phyloP scores from a whole-genome alignment of 1,140 invertebrate genomes.

The Lethocerus indicus region DNA sequence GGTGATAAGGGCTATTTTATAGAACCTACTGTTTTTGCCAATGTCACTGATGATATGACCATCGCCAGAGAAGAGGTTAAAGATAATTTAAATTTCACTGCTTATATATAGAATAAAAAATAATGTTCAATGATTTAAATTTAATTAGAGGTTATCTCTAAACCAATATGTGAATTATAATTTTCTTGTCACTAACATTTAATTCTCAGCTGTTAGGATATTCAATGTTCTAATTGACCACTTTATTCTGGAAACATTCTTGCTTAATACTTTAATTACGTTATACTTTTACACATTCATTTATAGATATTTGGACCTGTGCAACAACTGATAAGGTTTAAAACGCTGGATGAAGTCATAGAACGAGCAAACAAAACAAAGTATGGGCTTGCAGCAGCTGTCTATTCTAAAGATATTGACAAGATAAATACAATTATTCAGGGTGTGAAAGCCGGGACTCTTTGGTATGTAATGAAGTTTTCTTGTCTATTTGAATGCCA shows the following conservation, averaged over 20 bases:
- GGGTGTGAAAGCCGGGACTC: slow-evolving; percentile 73
- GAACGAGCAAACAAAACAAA: slow-evolving; percentile 77
- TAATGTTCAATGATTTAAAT: neutral
- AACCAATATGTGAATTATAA: neutral
- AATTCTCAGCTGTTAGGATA: neutral
- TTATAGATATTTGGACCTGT: slow-evolving; percentile 92
- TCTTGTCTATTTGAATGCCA: neutral
- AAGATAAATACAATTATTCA: slow-evolving; percentile 59
- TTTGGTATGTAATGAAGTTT: slow-evolving; percentile 43
- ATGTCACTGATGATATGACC: slow-evolving; percentile 83
- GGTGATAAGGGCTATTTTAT: slow-evolving; percentile 78
- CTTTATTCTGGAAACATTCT: no score
- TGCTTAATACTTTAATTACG: no score
- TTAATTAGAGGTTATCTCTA: neutral
- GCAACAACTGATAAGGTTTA: slow-evolving; percentile 89
- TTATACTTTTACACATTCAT: no score
- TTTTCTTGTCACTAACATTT: neutral
- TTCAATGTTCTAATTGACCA: no score
- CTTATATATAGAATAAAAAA: neutral
- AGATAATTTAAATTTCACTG: neutral
- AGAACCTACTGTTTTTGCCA: slow-evolving; percentile 87
- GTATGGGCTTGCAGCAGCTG: slow-evolving; percentile 82
- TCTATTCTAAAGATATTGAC: slow-evolving; percentile 80
- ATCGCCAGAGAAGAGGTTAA: slow-evolving; percentile 79
- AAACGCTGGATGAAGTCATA: slow-evolving; percentile 73